Conservation (phyloP, 23 tunicate genomes). For the Aplidium turbinatum region DNA sequence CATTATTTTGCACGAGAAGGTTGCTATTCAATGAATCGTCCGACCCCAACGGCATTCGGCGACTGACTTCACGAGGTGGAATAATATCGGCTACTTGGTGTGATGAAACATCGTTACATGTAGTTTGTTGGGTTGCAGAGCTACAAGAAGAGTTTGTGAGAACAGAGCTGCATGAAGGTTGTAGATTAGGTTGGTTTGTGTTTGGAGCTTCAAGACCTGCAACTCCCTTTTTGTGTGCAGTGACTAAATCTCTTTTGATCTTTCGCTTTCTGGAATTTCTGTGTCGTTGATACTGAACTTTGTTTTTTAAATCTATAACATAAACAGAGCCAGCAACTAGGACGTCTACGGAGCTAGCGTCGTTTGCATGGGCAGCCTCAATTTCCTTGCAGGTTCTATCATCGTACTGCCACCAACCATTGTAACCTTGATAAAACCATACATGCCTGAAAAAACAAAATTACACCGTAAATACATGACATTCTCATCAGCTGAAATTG, state of each 20-base stretch:
- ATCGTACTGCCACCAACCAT: conserved; percentile 99
- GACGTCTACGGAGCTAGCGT: conserved; percentile 48
- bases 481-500: no score
- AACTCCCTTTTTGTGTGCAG: conserved; percentile 69
- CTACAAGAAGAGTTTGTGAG: not conserved
- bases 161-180: not conserved
- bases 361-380: conserved; percentile 67
- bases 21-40: no score
- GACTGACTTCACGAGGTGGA: no score
- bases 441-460: conserved; percentile 47
- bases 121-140: not conserved
- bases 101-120: no score
- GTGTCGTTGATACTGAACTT: conserved; percentile 71
- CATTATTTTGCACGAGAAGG: no score
- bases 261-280: conserved; percentile 69
- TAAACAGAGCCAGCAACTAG: conserved; percentile 84
- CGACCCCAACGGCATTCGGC: no score
- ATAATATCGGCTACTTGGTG: no score
- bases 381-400: conserved; percentile 68
- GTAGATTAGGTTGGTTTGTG: not conserved
- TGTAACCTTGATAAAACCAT: conserved; percentile 94
- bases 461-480: no score
- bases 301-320: conserved; percentile 76
- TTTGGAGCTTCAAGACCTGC: conserved; percentile 51
- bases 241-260: conserved; percentile 69